These are phyloP conservation scores for Ochropacha duplaris DNA, from an alignment of 2,888 invertebrate genomes.

Conservation along the genomic window DNA sequence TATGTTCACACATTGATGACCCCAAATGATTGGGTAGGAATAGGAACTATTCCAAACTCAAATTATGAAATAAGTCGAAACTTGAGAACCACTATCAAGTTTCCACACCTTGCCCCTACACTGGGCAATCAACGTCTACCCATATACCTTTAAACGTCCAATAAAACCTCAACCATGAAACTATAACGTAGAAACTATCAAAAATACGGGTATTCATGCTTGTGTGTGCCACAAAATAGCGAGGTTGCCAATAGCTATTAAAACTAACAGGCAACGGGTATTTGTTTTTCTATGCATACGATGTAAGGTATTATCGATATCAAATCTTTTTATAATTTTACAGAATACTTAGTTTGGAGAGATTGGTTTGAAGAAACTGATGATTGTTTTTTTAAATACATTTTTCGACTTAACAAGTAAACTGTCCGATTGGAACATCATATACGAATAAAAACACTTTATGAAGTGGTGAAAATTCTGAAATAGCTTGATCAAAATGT, in stretches of 20 bases:
- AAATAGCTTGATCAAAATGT: too few species aligned
- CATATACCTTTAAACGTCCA: background rate
- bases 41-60: background rate
- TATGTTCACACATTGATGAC: too few species aligned
- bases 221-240: background rate
- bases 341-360: too few species aligned
- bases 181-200: background rate
- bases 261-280: background rate
- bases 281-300: background rate
- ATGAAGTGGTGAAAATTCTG: too few species aligned
- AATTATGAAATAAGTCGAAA: background rate
- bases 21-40: too few species aligned
- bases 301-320: background rate
- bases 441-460: too few species aligned
- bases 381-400: too few species aligned
- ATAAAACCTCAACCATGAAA: background rate
- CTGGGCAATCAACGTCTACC: background rate
- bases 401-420: too few species aligned
- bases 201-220: background rate
- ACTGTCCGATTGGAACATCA: too few species aligned
- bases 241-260: background rate
- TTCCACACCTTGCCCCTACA: background rate
- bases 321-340: background rate
- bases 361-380: too few species aligned
- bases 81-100: background rate